Evolutionary conservation across 2,113 vertebrate genomes (phyloP).

Genomic region (Nansenia antarctica): DNA sequence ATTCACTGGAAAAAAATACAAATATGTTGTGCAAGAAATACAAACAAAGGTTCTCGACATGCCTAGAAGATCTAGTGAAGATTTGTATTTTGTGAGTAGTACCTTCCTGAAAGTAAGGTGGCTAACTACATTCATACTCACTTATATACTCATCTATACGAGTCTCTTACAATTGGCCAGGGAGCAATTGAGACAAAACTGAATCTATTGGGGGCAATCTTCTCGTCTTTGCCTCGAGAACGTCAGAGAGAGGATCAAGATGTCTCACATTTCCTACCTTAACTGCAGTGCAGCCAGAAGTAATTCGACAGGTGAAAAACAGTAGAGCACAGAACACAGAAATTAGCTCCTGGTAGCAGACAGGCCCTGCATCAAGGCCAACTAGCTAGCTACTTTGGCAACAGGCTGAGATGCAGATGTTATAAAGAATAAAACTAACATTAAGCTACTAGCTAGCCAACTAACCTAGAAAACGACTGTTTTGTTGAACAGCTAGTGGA

Average conservation of each 20-base stretch:
- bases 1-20: slow-evolving; percentile 92
- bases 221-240: slow-evolving; percentile 27
- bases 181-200: slow-evolving; percentile 1
- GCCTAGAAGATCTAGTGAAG: background rate
- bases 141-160: background rate
- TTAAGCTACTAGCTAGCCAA: no score
- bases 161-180: background rate
- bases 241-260: slow-evolving; percentile 12
- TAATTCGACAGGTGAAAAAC: slow-evolving; percentile 59
- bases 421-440: no score
- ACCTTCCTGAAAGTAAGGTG: background rate
- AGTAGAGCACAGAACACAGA: slow-evolving; percentile 67
- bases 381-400: no score
- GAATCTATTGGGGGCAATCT: slow-evolving; percentile 16
- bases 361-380: no score
- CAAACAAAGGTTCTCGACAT: slow-evolving; percentile 43
- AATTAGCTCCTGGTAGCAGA: slow-evolving; percentile 40
- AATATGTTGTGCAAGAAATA: slow-evolving; percentile 78
- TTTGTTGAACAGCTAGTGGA: no score
- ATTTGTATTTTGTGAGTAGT: background rate
- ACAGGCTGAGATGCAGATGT: no score
- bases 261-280: slow-evolving; percentile 60
- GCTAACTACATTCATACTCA: background rate
- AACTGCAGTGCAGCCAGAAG: slow-evolving; percentile 58
- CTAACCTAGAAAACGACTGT: no score